Base-by-base conservation (phyloP, 2,113 vertebrate species). In the Micronisus gabar region DNA sequence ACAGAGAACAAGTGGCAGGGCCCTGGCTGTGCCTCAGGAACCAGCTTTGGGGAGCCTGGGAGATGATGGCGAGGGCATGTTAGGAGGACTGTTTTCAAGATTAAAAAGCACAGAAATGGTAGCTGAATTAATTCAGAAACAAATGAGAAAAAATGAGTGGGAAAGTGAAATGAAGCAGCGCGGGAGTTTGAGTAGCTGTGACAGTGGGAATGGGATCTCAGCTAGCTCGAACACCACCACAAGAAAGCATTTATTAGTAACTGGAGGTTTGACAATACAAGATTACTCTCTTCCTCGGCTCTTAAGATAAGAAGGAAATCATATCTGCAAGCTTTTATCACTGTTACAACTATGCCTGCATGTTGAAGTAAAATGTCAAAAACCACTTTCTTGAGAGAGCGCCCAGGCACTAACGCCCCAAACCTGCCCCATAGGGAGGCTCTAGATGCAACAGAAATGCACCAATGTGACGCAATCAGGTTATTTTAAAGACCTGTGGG, bases 1-100 rank as follows among this genome's bases (percentile, higher is more conserved):
- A 79, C 21, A 89, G 95, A 96, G 83, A 93, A 78, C 62, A 88
- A 96, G 62, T 85, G 41, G 84, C 59, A 81, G 65, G 58, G 20
- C 40, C 53, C 67, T 47, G 30, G 45, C 50, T 81, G 62, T 70
- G 91, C 45, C 29, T 62, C 78, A 63, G 88, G 52, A 68, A 50
- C 40, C 4, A 4, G 58, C 59, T 48, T 62, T 0, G 1, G 23
- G 78, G 8, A 80, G 23, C n/a, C 38, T 3, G 11, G 36, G 68
- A 92, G 53, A 32, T 4, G 40, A 38, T 16, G 20, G 27, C 6
- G 7, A 84, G 27, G 15, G 48, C 50, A 65, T 0, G 0, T 15
- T 36, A 53, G n/a, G 14, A 81, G 56, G 36, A 63, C 15, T 79
- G 30, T 14, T 79, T 86, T 84, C 63, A 75, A 30, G 16, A 75